phyloP scores from a whole-genome alignment of 2,888 invertebrate genomes.

The Drosophila hamatofila region DNA sequence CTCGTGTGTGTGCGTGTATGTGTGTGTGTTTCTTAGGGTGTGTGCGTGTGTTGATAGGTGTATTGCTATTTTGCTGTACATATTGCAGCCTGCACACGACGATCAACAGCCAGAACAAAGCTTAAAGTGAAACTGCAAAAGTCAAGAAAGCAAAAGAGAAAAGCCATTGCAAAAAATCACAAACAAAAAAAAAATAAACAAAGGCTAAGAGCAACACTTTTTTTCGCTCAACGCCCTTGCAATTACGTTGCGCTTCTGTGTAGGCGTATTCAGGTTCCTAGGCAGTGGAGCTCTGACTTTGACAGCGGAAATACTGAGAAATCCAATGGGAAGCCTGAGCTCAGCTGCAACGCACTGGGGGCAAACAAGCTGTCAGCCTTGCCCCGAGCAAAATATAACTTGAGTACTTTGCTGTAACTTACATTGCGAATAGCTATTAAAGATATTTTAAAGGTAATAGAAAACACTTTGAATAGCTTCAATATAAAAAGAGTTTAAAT shows the following conservation, averaged over 20 bases:
- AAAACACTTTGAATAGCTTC: background rate
- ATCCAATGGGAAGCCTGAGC: constrained; percentile 12
- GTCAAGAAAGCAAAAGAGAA: constrained; percentile 1
- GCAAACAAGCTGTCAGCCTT: constrained; percentile 22
- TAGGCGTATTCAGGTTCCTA: constrained; percentile 18
- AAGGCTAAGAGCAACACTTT: constrained; percentile 7
- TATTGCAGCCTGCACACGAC: constrained; percentile 41
- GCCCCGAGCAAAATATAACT: background rate
- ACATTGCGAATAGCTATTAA: background rate
- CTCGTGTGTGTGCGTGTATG: background rate
- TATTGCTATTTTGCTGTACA: constrained; percentile 6
- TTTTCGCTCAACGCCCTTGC: constrained; percentile 1
- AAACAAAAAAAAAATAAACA: constrained; percentile 15
- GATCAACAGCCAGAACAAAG: constrained; percentile 31
- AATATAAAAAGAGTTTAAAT: background rate
- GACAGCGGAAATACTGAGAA: constrained; percentile 32
- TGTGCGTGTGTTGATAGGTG: constrained; percentile 11
- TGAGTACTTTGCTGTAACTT: background rate
- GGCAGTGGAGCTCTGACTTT: constrained; percentile 8
- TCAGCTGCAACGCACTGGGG: constrained; percentile 15
- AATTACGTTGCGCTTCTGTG: constrained; percentile 23
- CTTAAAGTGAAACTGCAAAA: constrained; percentile 25
- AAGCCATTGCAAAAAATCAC: background rate
- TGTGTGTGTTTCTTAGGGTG: constrained; percentile 6
- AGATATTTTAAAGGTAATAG: background rate